phyloP scores from a whole-genome alignment of 2,797 vertebrate genomes.

The Argentina silus region DNA sequence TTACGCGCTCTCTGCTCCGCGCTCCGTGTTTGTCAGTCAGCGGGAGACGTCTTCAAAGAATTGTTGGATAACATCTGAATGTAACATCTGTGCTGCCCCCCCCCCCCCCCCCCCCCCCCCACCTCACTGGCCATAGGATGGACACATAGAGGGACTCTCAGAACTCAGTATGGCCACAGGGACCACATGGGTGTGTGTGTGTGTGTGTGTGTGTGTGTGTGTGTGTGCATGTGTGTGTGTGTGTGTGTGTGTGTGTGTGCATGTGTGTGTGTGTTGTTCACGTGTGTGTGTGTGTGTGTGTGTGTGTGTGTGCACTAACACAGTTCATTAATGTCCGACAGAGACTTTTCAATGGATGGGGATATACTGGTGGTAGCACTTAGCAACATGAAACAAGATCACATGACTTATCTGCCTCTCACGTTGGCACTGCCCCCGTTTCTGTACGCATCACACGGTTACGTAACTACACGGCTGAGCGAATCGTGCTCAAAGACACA shows the following conservation, averaged over 20 bases:
- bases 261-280: neutral
- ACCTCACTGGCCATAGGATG: neutral
- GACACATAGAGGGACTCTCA: slow-evolving; percentile 20
- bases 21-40: slow-evolving; percentile 43
- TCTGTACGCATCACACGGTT: neutral
- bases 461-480: neutral
- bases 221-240: neutral
- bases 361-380: neutral
- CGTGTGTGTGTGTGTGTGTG: too few relatives aligned
- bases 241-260: too few relatives aligned
- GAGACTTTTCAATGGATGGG: slow-evolving; percentile 3
- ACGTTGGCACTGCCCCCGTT: neutral
- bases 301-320: too few relatives aligned
- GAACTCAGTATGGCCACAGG: slow-evolving; percentile 37
- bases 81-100: neutral
- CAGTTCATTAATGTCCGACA: slow-evolving; percentile 17
- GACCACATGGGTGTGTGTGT: neutral
- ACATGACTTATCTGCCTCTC: neutral
- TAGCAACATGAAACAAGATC: slow-evolving; percentile 2
- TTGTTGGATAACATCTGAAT: slow-evolving; percentile 31
- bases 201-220: slow-evolving; percentile 1
- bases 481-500: neutral
- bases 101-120: neutral
- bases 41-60: slow-evolving; percentile 62
- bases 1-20: slow-evolving; percentile 20